Evolutionary conservation across 2,888 invertebrate species (phyloP).

Genomic region (Drosophila longiperda): DNA sequence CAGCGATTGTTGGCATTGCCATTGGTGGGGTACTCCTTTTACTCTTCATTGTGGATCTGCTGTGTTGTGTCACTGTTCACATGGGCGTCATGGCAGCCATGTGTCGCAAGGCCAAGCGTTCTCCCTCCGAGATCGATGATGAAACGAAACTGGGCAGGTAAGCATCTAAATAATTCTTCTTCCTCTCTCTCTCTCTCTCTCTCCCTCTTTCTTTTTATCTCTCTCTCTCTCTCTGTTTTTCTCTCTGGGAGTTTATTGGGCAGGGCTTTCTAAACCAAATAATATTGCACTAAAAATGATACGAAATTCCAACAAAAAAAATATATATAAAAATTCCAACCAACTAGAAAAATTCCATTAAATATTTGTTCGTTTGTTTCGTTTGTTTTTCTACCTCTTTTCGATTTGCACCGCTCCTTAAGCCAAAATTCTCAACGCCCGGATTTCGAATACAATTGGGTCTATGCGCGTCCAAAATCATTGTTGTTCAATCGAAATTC

Average conservation of each 20-base stretch:
- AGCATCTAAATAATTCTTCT: constrained; percentile 64
- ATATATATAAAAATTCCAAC: neutral
- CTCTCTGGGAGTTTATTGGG: neutral
- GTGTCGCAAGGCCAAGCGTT: constrained; percentile 86
- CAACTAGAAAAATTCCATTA: constrained; percentile 14
- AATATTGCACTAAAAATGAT: constrained; percentile 83
- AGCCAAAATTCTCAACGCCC: constrained; percentile 66
- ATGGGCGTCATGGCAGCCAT: constrained; percentile 89
- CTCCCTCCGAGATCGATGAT: constrained; percentile 88
- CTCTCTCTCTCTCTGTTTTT: neutral
- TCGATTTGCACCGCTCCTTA: constrained; percentile 41
- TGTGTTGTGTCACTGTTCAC: constrained; percentile 90
- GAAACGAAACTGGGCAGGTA: constrained; percentile 94
- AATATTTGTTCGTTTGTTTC: constrained; percentile 45
- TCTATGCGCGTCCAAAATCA: constrained; percentile 83
- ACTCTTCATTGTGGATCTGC: constrained; percentile 93
- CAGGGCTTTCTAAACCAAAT: constrained; percentile 35
- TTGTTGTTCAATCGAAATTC: constrained; percentile 82
- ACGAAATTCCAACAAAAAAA: constrained; percentile 2
- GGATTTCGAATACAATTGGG: constrained; percentile 83
- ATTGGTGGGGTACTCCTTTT: constrained; percentile 92
- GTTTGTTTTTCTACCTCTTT: constrained; percentile 38
- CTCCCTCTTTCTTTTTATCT: neutral
- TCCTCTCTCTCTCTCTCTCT: neutral
- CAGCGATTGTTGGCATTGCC: constrained; percentile 93